A percentile compares a stretch with the other conserved stretches of the same genome.
phyloP scores from a whole-genome alignment of 2,888 invertebrate genomes.

The Drosophila crucigera region DNA sequence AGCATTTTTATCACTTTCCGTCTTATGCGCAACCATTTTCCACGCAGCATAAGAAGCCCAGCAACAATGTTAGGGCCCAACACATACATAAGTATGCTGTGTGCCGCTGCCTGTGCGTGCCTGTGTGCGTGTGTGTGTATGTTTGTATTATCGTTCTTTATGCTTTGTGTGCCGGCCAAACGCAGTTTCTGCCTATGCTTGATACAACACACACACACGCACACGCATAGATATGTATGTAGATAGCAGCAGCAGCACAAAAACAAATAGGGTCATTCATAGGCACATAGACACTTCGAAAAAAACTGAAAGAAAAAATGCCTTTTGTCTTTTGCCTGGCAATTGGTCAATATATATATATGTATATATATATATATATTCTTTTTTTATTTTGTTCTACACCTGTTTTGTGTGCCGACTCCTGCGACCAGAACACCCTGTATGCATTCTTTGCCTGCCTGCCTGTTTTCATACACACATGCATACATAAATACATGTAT shows the following conservation, averaged over 20 bases:
- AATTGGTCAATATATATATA: slow-evolving; percentile 34
- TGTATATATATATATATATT: slow-evolving; percentile 3
- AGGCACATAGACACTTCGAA: slow-evolving; percentile 18
- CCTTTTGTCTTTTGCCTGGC: slow-evolving; percentile 38
- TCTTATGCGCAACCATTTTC: slow-evolving; percentile 65
- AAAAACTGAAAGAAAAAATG: slow-evolving; percentile 24
- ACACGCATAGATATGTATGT: slow-evolving; percentile 49
- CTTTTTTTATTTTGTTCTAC: slow-evolving; percentile 37
- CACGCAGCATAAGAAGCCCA: slow-evolving; percentile 57
- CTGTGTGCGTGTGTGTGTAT: neutral
- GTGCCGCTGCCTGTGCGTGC: slow-evolving; percentile 14
- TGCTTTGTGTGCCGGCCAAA: slow-evolving; percentile 68
- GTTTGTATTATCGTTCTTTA: slow-evolving; percentile 68
- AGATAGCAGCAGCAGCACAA: slow-evolving; percentile 31
- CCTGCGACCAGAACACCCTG: slow-evolving; percentile 60
- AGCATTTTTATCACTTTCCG: slow-evolving; percentile 47
- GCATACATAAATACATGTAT: neutral
- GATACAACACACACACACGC: slow-evolving; percentile 39
- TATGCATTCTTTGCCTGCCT: slow-evolving; percentile 32
- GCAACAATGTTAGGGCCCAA: slow-evolving; percentile 54
- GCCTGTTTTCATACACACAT: slow-evolving; percentile 1
- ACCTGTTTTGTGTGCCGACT: slow-evolving; percentile 55
- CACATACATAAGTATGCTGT: slow-evolving; percentile 25
- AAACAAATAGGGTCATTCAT: slow-evolving; percentile 75
- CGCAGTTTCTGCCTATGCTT: slow-evolving; percentile 66